phyloP scores from a whole-genome alignment of 1,140 invertebrate species.

The Kradibia gibbosae region DNA sequence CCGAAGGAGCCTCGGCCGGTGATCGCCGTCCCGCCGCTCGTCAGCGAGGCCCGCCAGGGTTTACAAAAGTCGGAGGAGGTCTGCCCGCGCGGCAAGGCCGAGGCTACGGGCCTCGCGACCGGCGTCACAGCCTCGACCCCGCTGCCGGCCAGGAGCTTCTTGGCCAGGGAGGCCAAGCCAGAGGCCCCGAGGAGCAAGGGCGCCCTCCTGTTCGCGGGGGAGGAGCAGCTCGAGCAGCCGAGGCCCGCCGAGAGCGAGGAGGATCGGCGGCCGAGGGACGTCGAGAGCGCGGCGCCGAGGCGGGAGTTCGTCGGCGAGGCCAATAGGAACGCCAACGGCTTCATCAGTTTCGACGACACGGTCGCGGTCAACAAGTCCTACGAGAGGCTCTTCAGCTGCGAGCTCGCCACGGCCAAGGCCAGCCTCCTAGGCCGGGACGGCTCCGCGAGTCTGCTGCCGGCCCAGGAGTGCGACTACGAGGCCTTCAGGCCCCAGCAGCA shows the following conservation, averaged over 20 bases:
- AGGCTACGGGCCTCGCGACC: too few species aligned
- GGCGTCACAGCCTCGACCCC: slow-evolving; percentile 22
- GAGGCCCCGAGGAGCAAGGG: slow-evolving; percentile 8
- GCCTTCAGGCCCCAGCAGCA: slow-evolving; percentile 62
- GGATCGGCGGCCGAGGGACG: too few species aligned
- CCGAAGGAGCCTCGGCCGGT: too few species aligned
- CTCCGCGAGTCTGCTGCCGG: not conserved
- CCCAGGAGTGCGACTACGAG: slow-evolving; percentile 53
- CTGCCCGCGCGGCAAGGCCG: too few species aligned
- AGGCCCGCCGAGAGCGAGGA: not conserved
- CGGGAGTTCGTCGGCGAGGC: too few species aligned
- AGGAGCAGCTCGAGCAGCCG: not conserved
- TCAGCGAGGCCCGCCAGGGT: too few species aligned
- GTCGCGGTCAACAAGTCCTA: slow-evolving; percentile 30
- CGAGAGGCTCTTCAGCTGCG: slow-evolving; percentile 35
- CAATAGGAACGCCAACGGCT: too few species aligned
- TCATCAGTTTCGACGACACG: slow-evolving; percentile 38
- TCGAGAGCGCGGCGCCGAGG: too few species aligned
- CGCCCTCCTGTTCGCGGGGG: not conserved
- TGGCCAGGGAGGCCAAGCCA: not conserved
- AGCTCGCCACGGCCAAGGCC: slow-evolving; percentile 30
- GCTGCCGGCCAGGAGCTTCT: not conserved
- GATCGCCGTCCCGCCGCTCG: too few species aligned
- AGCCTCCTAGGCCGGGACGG: slow-evolving; percentile 22
- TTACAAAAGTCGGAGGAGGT: too few species aligned